Conservation (phyloP, 2,888 invertebrate species). For the Branchipolynoe longqiensis region DNA sequence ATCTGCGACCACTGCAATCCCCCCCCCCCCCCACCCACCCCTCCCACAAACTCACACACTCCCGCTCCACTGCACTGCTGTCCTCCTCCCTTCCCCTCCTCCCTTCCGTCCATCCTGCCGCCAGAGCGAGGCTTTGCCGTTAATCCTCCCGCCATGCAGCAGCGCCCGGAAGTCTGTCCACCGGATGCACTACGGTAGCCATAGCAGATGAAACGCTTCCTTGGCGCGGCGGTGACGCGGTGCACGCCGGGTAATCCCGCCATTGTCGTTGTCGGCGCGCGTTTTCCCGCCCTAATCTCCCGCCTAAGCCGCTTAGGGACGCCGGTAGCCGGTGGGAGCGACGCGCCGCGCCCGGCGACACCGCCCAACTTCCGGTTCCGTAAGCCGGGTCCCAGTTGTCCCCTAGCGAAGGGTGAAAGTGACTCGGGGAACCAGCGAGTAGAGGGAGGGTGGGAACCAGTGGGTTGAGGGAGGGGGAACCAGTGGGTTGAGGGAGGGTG, state of each 20-base stretch:
- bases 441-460: not conserved
- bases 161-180: conserved; percentile 50
- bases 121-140: conserved; percentile 38
- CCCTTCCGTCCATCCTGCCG: too few relatives aligned
- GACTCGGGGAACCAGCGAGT: not conserved
- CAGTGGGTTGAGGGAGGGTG: not conserved
- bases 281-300: not conserved
- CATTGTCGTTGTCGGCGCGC: not conserved
- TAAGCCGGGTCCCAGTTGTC: not conserved
- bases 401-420: not conserved
- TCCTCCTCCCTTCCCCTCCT: conserved; percentile 2
- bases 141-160: conserved; percentile 28
- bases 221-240: not conserved
- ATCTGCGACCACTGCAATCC: not conserved
- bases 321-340: not conserved
- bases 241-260: conserved; percentile 39
- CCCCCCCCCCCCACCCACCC: not conserved
- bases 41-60: too few relatives aligned
- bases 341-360: not conserved
- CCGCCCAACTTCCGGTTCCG: conserved; percentile 17
- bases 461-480: conserved; percentile 12
- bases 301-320: not conserved
- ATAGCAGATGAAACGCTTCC: conserved; percentile 54
- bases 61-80: not conserved
- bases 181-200: conserved; percentile 54